Percentiles rank a stretch among this genome's conserved stretches.
Conservation (phyloP, 2,113 vertebrate genomes). For the Burhinus bistriatus region DNA sequence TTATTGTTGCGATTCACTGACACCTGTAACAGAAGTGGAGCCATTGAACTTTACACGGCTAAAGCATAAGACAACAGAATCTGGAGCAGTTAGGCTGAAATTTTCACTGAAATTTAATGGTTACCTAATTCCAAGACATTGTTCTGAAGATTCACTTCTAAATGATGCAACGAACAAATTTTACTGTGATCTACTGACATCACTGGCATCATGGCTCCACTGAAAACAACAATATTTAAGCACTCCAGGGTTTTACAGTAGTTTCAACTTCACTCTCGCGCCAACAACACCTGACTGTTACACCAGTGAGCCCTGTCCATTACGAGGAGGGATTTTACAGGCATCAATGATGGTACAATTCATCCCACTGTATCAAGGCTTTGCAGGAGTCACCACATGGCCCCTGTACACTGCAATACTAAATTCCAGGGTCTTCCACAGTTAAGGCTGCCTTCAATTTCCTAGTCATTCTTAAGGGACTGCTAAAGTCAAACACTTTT, state of each 20-base stretch:
- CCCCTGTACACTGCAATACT: background rate
- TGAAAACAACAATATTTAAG: background rate
- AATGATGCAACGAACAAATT: background rate
- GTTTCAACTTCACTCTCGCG: background rate
- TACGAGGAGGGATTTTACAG: background rate
- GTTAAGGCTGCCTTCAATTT: background rate
- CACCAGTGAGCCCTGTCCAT: background rate
- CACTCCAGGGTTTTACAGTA: background rate
- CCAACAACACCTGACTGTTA: background rate
- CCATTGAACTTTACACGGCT: background rate
- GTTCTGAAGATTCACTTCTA: background rate
- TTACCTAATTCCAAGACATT: background rate
- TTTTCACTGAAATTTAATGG: background rate
- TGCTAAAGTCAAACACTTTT: background rate
- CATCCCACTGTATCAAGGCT: background rate
- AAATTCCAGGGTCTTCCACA: background rate
- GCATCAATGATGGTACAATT: background rate
- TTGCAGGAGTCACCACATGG: background rate
- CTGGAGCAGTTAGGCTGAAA: background rate
- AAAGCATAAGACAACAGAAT: background rate
- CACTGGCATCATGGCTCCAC: background rate
- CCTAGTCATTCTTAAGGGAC: background rate
- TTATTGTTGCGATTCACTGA: background rate
- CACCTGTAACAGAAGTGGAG: conserved; percentile 14
- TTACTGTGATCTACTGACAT: background rate